Evolutionary conservation across 2,888 invertebrate genomes (phyloP).

Genomic region (Leistus spinibarbis): DNA sequence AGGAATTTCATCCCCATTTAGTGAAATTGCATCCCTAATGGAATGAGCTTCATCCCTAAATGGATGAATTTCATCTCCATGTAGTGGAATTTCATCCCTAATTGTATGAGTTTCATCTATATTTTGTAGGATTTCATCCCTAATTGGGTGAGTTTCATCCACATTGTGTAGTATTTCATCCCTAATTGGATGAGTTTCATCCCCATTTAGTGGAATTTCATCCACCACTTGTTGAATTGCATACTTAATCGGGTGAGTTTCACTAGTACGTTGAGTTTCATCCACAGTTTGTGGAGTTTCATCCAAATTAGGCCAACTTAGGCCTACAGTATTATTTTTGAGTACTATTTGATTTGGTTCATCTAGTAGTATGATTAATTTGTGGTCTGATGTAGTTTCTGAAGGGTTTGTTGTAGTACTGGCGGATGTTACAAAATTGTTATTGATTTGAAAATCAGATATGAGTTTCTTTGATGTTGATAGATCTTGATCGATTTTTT

Average conservation of each 20-base stretch:
- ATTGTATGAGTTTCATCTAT: too few species aligned
- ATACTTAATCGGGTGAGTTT: not conserved
- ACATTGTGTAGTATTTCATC: too few species aligned
- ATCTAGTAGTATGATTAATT: not conserved
- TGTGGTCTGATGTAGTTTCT: not conserved
- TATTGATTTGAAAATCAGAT: slow-evolving; percentile 43
- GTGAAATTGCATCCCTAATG: too few species aligned
- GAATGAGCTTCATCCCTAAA: too few species aligned
- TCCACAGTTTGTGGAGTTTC: too few species aligned
- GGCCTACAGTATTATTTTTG: not conserved
- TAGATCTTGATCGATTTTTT: slow-evolving; percentile 52
- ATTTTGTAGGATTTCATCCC: not conserved
- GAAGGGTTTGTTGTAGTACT: not conserved
- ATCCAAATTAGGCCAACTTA: slow-evolving; percentile 48
- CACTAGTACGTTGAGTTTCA: too few species aligned
- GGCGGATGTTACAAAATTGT: slow-evolving; percentile 27
- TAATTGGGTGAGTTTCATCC: too few species aligned
- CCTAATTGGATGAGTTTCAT: too few species aligned
- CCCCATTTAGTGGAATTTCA: not conserved
- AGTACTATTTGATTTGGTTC: not conserved
- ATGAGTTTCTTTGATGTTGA: slow-evolving; percentile 50
- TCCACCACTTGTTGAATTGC: not conserved
- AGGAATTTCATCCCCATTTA: too few species aligned
- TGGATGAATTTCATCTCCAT: slow-evolving; percentile 23
- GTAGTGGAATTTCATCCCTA: too few species aligned